These are phyloP conservation scores for Xanthorhoe designata DNA, from an alignment of 2,888 invertebrate genomes.

Conservation along the genomic window DNA sequence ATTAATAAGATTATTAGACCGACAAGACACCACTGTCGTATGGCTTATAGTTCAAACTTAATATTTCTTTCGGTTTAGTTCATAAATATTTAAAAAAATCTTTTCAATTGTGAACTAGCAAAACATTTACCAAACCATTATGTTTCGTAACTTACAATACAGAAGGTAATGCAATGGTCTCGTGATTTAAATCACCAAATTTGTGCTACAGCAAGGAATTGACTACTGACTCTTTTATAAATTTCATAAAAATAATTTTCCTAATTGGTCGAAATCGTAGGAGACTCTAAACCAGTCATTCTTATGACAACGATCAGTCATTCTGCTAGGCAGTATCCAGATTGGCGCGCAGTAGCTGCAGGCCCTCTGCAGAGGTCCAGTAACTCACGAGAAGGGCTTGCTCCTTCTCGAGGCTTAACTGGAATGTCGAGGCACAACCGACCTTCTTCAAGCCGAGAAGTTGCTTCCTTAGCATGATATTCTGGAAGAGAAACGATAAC, in stretches of 20 bases:
- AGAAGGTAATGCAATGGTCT: constrained; percentile 7
- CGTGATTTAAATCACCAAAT: constrained; percentile 7
- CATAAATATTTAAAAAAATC: constrained; percentile 16
- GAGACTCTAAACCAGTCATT: constrained; percentile 26
- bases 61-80: constrained; percentile 8
- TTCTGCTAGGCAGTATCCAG: constrained; percentile 29
- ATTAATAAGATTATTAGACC: constrained; percentile 12
- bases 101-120: background rate
- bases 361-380: constrained; percentile 91
- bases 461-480: constrained; percentile 84
- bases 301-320: constrained; percentile 31
- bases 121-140: constrained; percentile 1
- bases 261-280: constrained; percentile 36
- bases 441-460: constrained; percentile 78
- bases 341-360: constrained; percentile 69
- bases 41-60: background rate
- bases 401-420: constrained; percentile 88
- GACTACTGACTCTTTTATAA: constrained; percentile 17
- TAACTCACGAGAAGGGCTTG: constrained; percentile 88
- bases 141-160: constrained; percentile 5
- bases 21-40: constrained; percentile 5
- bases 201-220: constrained; percentile 10
- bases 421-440: constrained; percentile 85
- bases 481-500: constrained; percentile 78
- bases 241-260: constrained; percentile 32